Conservation (phyloP, 2,113 vertebrate species). For the Muntiacus muntjak region DNA sequence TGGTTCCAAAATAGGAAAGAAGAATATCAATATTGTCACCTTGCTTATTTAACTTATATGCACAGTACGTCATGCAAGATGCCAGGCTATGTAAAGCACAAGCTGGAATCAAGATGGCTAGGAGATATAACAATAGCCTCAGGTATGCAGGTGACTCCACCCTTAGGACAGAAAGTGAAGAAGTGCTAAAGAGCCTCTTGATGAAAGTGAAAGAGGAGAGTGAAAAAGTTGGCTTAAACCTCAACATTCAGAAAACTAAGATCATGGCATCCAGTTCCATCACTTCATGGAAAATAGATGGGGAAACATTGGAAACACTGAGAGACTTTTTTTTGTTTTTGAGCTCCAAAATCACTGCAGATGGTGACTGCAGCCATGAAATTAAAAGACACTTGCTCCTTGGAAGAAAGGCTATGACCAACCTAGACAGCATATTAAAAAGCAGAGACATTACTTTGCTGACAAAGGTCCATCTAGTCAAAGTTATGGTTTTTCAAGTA, state of each 20-base stretch:
- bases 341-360: neutral
- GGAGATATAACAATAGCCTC: neutral
- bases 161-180: neutral
- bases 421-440: neutral
- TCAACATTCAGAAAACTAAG: neutral
- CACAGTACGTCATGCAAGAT: neutral
- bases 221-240: neutral
- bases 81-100: neutral
- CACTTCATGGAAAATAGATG: neutral
- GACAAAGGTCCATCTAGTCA: neutral
- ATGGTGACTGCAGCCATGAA: neutral
- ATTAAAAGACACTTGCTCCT: neutral
- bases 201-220: neutral
- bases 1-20: neutral
- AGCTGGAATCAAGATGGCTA: neutral
- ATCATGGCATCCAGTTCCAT: neutral
- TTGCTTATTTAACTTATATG: neutral
- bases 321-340: neutral
- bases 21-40: neutral
- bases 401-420: neutral
- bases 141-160: neutral
- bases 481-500: neutral
- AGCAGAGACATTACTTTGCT: neutral
- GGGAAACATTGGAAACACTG: neutral
- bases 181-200: neutral